phyloP scores from a whole-genome alignment of 1,140 invertebrate species.

The Trichonephila clavata region DNA sequence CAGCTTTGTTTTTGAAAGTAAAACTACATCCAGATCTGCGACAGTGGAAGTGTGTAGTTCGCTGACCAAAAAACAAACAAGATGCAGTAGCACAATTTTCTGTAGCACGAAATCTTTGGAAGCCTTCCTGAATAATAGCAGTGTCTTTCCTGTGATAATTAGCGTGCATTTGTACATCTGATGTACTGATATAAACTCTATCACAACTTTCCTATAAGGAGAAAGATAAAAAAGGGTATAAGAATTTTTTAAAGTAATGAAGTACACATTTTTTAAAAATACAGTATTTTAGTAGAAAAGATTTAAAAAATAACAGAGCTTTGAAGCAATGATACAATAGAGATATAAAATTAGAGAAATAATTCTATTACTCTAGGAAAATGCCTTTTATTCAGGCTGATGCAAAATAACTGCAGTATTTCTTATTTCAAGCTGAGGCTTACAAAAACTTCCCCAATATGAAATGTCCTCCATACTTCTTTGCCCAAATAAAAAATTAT shows the following conservation, averaged over 20 bases:
- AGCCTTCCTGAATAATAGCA: constrained; percentile 98
- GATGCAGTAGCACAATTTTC: constrained; percentile 93
- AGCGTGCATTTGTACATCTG: constrained; percentile 99
- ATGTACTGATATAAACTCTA: constrained; percentile 99
- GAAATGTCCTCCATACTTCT: too few relatives aligned
- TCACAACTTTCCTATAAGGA: constrained; percentile 90
- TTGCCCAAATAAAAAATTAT: too few relatives aligned
- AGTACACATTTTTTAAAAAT: neutral
- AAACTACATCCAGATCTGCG: constrained; percentile 92
- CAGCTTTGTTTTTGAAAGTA: constrained; percentile 99
- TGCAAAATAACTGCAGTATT: too few relatives aligned
- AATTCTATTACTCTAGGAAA: too few relatives aligned
- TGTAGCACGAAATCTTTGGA: constrained; percentile 93
- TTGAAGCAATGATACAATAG: too few relatives aligned
- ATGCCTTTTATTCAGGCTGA: too few relatives aligned
- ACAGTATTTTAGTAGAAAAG: too few relatives aligned
- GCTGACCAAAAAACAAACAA: constrained; percentile 96
- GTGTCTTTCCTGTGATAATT: constrained; percentile 99
- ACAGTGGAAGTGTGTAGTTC: constrained; percentile 99
- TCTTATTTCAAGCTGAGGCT: too few relatives aligned
- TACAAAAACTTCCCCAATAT: too few relatives aligned
- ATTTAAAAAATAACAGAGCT: too few relatives aligned
- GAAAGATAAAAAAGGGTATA: constrained; percentile 60
- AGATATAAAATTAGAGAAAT: too few relatives aligned
- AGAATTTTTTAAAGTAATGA: neutral